A percentile compares a stretch with the other conserved stretches of the same genome.
phyloP scores from a whole-genome alignment of 2,113 vertebrate species.

The Cathartes aura region DNA sequence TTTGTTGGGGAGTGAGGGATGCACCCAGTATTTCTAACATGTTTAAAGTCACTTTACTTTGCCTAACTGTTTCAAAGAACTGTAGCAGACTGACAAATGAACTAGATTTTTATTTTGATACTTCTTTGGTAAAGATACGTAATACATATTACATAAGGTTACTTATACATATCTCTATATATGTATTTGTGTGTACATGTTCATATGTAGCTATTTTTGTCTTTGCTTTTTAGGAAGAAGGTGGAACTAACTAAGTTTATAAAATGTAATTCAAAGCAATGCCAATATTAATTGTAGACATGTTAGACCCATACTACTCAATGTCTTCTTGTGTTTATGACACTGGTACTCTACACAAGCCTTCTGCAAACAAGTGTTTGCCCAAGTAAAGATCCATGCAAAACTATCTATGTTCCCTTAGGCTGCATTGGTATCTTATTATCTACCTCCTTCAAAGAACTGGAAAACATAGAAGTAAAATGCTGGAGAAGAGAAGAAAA shows the following conservation, averaged over 20 bases:
- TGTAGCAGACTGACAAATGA: background rate
- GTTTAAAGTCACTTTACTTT: background rate
- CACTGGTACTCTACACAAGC: background rate
- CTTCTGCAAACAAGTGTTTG: background rate
- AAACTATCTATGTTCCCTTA: background rate
- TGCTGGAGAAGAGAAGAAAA: background rate
- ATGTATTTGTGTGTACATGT: background rate
- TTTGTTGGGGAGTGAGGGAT: background rate
- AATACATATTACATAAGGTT: background rate
- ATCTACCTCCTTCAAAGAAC: background rate
- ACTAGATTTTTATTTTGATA: background rate
- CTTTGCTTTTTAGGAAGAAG: background rate
- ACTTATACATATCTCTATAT: background rate
- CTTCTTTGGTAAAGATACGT: background rate
- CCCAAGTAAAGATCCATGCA: background rate
- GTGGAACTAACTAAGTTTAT: background rate
- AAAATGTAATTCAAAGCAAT: background rate
- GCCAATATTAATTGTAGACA: background rate
- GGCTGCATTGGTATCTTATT: background rate
- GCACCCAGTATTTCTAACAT: background rate
- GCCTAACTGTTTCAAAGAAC: background rate
- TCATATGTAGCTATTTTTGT: background rate
- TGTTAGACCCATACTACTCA: background rate
- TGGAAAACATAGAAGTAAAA: background rate
- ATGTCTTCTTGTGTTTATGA: background rate